Conservation (phyloP, 2,113 vertebrate species). For the Hepsetus odoe region DNA sequence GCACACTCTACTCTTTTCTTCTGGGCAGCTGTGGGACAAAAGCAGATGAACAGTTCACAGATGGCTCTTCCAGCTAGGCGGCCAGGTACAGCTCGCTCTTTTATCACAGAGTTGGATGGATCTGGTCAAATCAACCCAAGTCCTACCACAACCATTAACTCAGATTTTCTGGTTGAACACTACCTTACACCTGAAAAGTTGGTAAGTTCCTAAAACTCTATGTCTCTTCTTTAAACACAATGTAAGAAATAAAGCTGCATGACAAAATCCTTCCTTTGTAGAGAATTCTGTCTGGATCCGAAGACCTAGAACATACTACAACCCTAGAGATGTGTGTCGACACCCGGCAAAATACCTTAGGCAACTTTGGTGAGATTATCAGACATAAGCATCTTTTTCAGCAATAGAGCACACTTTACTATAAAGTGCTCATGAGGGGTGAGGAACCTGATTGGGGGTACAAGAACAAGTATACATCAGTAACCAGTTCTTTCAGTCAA, state of each 20-base stretch:
- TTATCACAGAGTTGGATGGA: conserved; percentile 78
- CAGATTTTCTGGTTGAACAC: conserved; percentile 67
- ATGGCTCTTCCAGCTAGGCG: conserved; percentile 1
- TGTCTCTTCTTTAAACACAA: background rate
- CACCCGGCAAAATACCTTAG: conserved; percentile 83
- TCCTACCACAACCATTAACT: conserved; percentile 62
- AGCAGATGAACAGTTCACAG: conserved; percentile 18
- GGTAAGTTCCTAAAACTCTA: conserved; percentile 65
- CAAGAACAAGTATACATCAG: no score
- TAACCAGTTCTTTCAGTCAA: background rate
- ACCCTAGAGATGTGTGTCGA: conserved; percentile 83
- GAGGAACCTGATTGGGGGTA: background rate
- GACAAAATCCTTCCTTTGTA: conserved; percentile 58
- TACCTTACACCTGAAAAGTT: conserved; percentile 80
- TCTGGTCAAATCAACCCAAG: conserved; percentile 77
- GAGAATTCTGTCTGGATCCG: conserved; percentile 78
- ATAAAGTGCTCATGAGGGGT: background rate
- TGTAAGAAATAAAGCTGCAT: background rate
- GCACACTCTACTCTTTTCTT: background rate
- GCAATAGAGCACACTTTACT: background rate
- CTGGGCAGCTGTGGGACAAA: background rate
- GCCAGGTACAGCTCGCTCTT: conserved; percentile 69
- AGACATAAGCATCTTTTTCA: background rate
- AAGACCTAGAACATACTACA: conserved; percentile 79
- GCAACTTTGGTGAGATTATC: conserved; percentile 86